Evolutionary conservation across 2,888 invertebrate genomes (phyloP), one percentile per base, ranked within the genome.

Genomic region (Eurytoma californica): DNA sequence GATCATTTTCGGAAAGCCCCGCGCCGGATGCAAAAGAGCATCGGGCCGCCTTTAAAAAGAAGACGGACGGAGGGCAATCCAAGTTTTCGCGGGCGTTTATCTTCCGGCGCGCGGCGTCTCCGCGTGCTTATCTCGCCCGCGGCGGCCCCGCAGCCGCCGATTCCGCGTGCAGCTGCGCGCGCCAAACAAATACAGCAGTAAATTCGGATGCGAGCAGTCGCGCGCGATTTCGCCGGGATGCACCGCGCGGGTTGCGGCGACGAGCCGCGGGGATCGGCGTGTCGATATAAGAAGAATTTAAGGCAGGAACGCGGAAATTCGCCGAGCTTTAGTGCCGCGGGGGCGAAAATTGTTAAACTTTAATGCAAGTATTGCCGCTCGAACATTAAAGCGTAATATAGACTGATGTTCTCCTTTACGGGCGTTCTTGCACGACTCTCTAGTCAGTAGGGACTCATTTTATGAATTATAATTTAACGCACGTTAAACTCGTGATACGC

Each of bases 1-100:
- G 83, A 84, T 84, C 83, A 84, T 83, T 83, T 82, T 82, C 81
- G 82, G 78, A 80, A 82, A 82, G 80, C 80, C 80, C n/a, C 14
- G 28, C 14, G 28, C 12, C 20, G 49, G 61, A 68, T 68, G 72
- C 72, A 49, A 73, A 73, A 78, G 72, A 78, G 68, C 70, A 72
- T 66, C 72, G 51, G 58, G 12, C 18, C 55, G 57, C 20, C 57
- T 73, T 70, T 72, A 39, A 77, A 39, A 70, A 74, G 75, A 80
- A 61, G 58, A 82, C 72, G 69, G 75, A 73, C 67, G 73, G 70
- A 70, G 70, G 65, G 79, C 79, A 74, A 78, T 79, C 69, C 79
- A 79, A 79, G 79, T 79, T 79, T 74, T 63, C 79, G 65, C 67
- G 69, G 39, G 55, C 79, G 75, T 76, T 69, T 79, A 75, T 79